phyloP scores from a whole-genome alignment of 2,797 vertebrate genomes.

The Sebastes reedi region DNA sequence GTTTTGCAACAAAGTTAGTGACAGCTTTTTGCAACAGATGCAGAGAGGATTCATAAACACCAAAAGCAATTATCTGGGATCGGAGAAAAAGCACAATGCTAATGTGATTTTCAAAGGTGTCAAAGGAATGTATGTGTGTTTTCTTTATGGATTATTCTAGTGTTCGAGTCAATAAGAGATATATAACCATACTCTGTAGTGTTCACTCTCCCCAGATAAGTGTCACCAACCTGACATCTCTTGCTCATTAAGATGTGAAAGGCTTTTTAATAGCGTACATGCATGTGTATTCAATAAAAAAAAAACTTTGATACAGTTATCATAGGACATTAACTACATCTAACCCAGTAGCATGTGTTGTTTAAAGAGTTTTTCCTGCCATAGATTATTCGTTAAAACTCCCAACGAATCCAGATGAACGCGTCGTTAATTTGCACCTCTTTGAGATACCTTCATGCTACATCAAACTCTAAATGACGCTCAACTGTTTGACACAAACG shows the following conservation, averaged over 20 bases:
- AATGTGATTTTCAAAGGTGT: conserved; percentile 8
- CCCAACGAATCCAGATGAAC: background rate
- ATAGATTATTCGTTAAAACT: background rate
- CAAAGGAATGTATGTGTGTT: background rate
- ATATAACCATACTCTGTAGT: background rate
- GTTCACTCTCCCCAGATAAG: background rate
- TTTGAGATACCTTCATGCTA: conserved; percentile 9
- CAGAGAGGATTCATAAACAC: background rate
- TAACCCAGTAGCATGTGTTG: background rate
- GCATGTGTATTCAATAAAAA: background rate
- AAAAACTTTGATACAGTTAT: background rate
- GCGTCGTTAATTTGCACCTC: conserved; percentile 13
- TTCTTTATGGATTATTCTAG: background rate
- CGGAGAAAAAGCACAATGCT: background rate
- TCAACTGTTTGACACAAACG: conserved; percentile 1
- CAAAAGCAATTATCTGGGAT: conserved; percentile 4
- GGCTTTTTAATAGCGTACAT: background rate
- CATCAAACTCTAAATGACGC: conserved; percentile 13
- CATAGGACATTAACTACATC: background rate
- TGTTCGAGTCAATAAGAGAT: background rate
- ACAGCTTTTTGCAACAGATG: background rate
- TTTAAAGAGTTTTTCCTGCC: background rate
- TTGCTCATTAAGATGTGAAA: background rate
- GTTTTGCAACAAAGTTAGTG: background rate
- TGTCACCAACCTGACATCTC: background rate